A percentile compares a stretch with the other conserved stretches of the same genome.
Evolutionary conservation across 1,140 invertebrate species (phyloP).

Genomic region (Drosophila kurseongensis): DNA sequence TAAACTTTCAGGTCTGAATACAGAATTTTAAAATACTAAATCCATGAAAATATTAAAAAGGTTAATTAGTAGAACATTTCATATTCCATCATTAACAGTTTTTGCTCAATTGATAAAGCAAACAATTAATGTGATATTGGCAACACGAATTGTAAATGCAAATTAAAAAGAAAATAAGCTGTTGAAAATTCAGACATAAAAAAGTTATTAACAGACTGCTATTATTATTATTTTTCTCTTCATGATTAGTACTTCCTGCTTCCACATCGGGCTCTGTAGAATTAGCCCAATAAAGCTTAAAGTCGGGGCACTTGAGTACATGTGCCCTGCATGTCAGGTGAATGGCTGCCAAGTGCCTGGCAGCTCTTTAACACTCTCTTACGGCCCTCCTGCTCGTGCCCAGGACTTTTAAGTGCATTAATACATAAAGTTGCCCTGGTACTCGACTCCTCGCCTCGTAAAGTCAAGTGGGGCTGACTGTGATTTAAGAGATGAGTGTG

Average conservation of each 20-base stretch:
- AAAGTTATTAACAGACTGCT: no score
- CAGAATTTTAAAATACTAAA: no score
- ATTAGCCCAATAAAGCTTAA: slow-evolving; percentile 60
- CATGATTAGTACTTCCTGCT: slow-evolving; percentile 9
- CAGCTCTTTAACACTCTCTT: slow-evolving; percentile 76
- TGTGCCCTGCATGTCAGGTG: slow-evolving; percentile 29
- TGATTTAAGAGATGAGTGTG: slow-evolving; percentile 51
- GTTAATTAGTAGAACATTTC: no score
- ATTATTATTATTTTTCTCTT: not conserved
- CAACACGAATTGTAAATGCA: no score
- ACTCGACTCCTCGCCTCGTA: slow-evolving; percentile 32
- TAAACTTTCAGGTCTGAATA: no score
- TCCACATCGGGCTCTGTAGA: slow-evolving; percentile 34
- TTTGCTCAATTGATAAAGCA: no score
- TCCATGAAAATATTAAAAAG: no score
- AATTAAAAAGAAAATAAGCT: no score
- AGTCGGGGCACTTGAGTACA: slow-evolving; percentile 18
- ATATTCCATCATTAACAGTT: no score
- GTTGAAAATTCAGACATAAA: no score
- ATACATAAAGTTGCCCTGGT: slow-evolving; percentile 47
- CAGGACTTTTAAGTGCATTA: slow-evolving; percentile 70
- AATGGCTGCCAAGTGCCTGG: slow-evolving; percentile 54
- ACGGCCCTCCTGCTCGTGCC: slow-evolving; percentile 14
- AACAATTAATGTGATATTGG: not conserved
- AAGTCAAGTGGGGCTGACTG: slow-evolving; percentile 59